Evolutionary conservation across 64 coral and sea anemone species (phyloP), one percentile per base, ranked within the genome.

Genomic region (Catalaphyllia jardinei): DNA sequence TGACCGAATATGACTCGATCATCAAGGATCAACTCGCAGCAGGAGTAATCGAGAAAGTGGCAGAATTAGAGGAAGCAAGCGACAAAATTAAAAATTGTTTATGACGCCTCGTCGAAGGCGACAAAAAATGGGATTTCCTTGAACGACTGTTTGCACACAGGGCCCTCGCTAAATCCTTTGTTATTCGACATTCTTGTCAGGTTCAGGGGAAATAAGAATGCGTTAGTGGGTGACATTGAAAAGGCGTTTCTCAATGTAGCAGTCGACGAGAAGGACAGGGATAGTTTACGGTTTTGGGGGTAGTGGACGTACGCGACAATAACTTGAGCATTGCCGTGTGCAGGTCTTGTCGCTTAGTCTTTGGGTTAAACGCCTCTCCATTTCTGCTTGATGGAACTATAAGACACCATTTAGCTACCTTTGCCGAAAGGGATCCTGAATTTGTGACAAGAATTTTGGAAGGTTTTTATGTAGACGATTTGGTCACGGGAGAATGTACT

Each of bases 381-480:
- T 82, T 83, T 29, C 42, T 82, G 7, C 52, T 82, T 16, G n/a
- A n/a, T n/a, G n/a, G n/a, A n/a, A n/a, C n/a, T n/a, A n/a, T n/a
- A n/a, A n/a, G n/a, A n/a, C n/a, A n/a, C n/a, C n/a, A n/a, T n/a
- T n/a, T n/a, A n/a, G n/a, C n/a, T n/a, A n/a, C n/a, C 14, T 85
- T 83, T 74, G 30, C 24, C 11, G 50, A 31, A 9, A 12, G 19
- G 3, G 67, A 91, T 11, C 79, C 89, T 22, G 71, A 91, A 63
- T 84, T 85, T 76, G 67, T 61, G 6, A n/a, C 22, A 49, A 62
- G n/a, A n/a, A n/a, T n/a, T n/a, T n/a, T n/a, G n/a, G n/a, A n/a
- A n/a, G n/a, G n/a, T n/a, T n/a, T n/a, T 89, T n/a, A 84, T 93
- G 67, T 92, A 5, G 74, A 92, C 24, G 91, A 92, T 71, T 38